These are phyloP conservation scores for Plectrocnemia conspersa DNA, from an alignment of 1,140 invertebrate genomes.

Conservation along the genomic window DNA sequence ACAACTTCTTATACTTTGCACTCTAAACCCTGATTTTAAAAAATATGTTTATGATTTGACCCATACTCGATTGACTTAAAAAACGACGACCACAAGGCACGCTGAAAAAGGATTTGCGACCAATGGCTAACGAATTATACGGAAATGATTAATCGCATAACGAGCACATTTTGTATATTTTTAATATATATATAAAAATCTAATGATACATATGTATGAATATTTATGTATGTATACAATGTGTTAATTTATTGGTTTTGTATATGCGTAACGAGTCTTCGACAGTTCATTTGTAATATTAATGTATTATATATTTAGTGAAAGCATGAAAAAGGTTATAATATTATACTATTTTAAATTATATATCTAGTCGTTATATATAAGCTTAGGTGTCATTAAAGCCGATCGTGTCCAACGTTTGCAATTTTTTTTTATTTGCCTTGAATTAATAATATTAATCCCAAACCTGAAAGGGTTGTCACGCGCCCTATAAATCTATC, in stretches of 20 bases:
- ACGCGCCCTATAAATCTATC: neutral
- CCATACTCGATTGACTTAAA: conserved; percentile 7
- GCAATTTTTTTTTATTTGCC: no score
- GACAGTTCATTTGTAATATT: conserved; percentile 28
- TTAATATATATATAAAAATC: conserved; percentile 28
- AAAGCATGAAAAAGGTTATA: neutral
- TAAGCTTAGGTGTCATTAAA: no score
- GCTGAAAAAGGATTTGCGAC: conserved; percentile 25
- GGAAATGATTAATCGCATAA: conserved; percentile 31
- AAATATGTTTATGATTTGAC: conserved; percentile 1
- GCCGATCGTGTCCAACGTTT: no score
- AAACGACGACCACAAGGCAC: conserved; percentile 22
- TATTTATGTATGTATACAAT: conserved; percentile 25
- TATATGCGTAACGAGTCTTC: conserved; percentile 32
- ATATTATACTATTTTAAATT: conserved; percentile 5
- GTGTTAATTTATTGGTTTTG: conserved; percentile 18
- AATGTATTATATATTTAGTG: conserved; percentile 17
- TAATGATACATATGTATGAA: neutral
- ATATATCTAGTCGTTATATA: neutral
- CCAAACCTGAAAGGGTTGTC: neutral
- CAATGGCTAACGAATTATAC: conserved; percentile 30
- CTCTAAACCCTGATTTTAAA: neutral
- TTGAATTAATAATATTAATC: no score
- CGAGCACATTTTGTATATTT: conserved; percentile 37
- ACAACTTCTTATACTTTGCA: neutral